Evolutionary conservation across 2,113 vertebrate species (phyloP).

Genomic region (Cygnus buccinator): DNA sequence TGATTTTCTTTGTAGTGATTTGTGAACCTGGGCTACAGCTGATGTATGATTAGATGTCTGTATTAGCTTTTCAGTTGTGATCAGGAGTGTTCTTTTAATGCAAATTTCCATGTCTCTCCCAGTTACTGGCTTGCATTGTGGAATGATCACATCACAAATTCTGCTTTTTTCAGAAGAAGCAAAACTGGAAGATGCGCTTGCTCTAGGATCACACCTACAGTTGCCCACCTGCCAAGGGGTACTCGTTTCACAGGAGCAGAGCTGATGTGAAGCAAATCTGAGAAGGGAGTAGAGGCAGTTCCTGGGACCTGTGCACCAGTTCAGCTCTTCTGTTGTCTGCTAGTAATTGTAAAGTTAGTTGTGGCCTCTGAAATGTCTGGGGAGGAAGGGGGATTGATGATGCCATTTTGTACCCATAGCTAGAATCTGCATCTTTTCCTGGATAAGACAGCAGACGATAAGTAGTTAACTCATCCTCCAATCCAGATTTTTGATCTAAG

Average conservation of each 20-base stretch:
- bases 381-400: not conserved
- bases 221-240: not conserved
- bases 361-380: not conserved
- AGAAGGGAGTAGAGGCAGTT: not conserved
- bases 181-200: not conserved
- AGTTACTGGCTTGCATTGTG: not conserved
- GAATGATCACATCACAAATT: too few species aligned
- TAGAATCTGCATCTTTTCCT: not conserved
- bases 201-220: rapidly evolving
- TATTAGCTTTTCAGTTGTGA: not conserved
- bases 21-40: not conserved
- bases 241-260: not conserved
- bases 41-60: not conserved
- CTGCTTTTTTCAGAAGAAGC: not conserved
- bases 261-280: not conserved
- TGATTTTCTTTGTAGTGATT: not conserved
- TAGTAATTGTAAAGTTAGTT: not conserved
- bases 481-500: not conserved
- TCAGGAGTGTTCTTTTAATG: not conserved
- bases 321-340: not conserved
- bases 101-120: not conserved
- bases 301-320: not conserved
- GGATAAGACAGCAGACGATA: not conserved
- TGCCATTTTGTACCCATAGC: not conserved
- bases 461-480: conserved; percentile 9